phyloP scores from a whole-genome alignment of 2,113 vertebrate species.

The Phalacrocorax pelagicus region DNA sequence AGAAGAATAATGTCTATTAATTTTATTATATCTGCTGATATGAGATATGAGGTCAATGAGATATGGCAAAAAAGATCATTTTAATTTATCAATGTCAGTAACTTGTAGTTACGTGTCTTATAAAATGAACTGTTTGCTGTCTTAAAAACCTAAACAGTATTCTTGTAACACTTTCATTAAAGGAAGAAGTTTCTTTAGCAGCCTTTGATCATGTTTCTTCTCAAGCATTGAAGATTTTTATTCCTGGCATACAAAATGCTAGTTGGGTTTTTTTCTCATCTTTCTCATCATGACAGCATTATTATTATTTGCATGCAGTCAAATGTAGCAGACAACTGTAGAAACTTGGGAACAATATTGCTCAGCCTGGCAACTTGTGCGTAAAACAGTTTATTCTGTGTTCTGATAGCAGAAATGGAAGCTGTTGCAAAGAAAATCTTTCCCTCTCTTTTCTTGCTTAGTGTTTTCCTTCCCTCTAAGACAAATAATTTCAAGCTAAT shows the following conservation, averaged over 20 bases:
- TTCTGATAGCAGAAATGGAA: not conserved
- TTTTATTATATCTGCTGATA: not conserved
- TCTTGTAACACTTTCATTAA: not conserved
- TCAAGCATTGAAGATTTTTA: constrained; percentile 22
- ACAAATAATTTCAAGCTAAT: constrained; percentile 25
- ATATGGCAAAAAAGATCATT: not conserved
- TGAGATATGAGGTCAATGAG: not conserved
- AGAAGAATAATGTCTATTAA: not conserved
- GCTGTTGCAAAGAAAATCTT: not conserved
- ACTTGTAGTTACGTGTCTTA: not conserved
- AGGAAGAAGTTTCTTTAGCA: not conserved
- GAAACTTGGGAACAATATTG: constrained; percentile 12
- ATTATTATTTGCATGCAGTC: not conserved
- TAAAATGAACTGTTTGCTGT: not conserved
- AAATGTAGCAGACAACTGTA: constrained; percentile 12
- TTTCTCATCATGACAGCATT: not conserved
- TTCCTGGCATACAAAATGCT: not conserved
- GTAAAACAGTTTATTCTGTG: not conserved
- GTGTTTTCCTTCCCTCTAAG: not conserved
- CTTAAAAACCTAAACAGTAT: constrained; percentile 13
- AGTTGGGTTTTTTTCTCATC: not conserved
- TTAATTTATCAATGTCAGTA: not conserved
- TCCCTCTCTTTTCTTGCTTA: not conserved
- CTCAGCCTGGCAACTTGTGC: not conserved
- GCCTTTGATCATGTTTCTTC: not conserved